Evolutionary conservation across 2,797 vertebrate species (phyloP), one percentile per base, ranked within the genome.

Genomic region (Clarias platycephalus): DNA sequence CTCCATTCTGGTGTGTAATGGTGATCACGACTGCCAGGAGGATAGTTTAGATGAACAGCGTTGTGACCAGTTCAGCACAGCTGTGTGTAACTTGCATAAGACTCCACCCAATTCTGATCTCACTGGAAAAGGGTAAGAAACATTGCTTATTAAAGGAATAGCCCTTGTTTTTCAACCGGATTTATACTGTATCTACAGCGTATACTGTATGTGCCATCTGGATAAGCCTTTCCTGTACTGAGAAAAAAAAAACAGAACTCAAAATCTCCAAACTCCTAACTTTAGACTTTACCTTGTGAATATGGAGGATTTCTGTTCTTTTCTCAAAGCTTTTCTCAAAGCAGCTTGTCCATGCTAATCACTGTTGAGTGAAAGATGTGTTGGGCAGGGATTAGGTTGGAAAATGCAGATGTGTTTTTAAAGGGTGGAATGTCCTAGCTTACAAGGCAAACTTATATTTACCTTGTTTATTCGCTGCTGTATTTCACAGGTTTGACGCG

Each of bases 1-100:
- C 88, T 93, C 63, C 74, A 93, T 93, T 28, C 91, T 99, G 88
- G 91, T 97, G 83, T 99, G 97, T 92, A 98, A 99, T 18, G 97
- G 97, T 0, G 98, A 99, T 92, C 95, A 97, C 62, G 98, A 99
- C 90, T 99, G 98, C 91, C 96, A 97, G 68, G 96, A 97, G 60
- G 96, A 97, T 22, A 91, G 96, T 67, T 87, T 91, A 0, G 97
- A 99, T 88, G 98, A 99, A 92, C 95, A 94, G 84, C 79, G 0
- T 75, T 99, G 97, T 78, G 88, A 93, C 0, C 85, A 80, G 26
- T 91, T 89, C 67, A 90, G 12, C 58, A 92, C 70, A 3, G 88
- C 83, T 55, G 88, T 93, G 0, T 99, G 97, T 88, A 95, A 97
- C 82, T 84, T 84, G 0, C 88, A 96, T 57, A 95, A 95, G 89